These are phyloP conservation scores for Ascidia mentula DNA, from an alignment of 23 tunicate genomes.

Conservation along the genomic window DNA sequence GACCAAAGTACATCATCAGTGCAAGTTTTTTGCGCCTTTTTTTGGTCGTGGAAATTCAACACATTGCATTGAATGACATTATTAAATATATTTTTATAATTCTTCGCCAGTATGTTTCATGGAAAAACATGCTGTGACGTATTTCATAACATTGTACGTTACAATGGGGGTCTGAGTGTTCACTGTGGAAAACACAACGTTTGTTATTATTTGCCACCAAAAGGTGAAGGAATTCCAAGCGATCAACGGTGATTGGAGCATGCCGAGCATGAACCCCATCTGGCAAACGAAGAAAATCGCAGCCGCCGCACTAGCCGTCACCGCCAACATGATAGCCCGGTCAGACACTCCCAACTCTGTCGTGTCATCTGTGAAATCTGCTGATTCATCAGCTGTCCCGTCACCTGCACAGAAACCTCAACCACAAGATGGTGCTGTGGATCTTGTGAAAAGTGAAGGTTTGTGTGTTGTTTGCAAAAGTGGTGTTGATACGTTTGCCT, in stretches of 20 bases:
- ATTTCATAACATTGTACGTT: no score
- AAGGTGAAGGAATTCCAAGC: constrained; percentile 70
- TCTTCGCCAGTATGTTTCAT: no score
- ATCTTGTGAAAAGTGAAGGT: neutral
- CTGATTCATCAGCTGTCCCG: constrained; percentile 61
- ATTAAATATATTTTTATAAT: no score
- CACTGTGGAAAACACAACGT: no score
- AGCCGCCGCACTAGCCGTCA: constrained; percentile 15
- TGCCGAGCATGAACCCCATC: constrained; percentile 62
- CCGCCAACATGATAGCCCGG: constrained; percentile 28
- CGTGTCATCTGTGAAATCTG: constrained; percentile 70
- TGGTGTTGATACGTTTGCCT: no score
- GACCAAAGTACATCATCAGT: no score
- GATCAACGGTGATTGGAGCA: constrained; percentile 94
- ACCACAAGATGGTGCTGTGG: neutral
- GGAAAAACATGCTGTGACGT: no score
- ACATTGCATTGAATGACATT: no score
- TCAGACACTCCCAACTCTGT: constrained; percentile 62
- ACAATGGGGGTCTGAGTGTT: no score
- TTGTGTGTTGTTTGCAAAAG: no score
- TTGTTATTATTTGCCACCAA: neutral
- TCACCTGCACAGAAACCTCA: constrained; percentile 37
- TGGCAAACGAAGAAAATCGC: constrained; percentile 35
- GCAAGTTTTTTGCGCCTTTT: no score
- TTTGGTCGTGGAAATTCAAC: no score